These are phyloP conservation scores for Drosophila cracens DNA, from an alignment of 2,888 invertebrate genomes.

Conservation along the genomic window DNA sequence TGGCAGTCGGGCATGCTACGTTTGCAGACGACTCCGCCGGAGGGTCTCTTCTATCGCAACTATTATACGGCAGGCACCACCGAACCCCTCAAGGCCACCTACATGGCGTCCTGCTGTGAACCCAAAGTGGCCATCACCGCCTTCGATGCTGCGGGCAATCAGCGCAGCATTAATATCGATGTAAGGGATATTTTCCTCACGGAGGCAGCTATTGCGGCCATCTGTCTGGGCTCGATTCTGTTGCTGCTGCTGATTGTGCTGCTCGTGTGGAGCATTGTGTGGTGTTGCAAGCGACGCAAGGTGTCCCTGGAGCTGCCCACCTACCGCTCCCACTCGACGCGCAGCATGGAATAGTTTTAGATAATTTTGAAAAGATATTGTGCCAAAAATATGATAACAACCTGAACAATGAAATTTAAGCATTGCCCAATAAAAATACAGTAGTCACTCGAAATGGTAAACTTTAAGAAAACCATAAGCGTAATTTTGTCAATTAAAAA, in stretches of 20 bases:
- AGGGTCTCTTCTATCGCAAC: constrained; percentile 87
- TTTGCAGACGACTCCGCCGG: constrained; percentile 86
- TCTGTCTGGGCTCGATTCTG: constrained; percentile 89
- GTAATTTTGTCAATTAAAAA: neutral
- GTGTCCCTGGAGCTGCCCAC: constrained; percentile 87
- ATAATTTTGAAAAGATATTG: constrained; percentile 1
- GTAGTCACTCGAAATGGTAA: neutral
- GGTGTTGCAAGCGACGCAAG: constrained; percentile 87
- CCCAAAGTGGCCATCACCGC: constrained; percentile 89
- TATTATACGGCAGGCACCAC: constrained; percentile 89
- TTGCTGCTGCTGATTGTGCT: constrained; percentile 87
- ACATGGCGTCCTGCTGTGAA: constrained; percentile 90
- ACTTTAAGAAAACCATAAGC: neutral
- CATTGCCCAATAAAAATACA: constrained; percentile 27
- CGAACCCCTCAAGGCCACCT: constrained; percentile 88
- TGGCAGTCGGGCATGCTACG: constrained; percentile 88
- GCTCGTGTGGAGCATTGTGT: constrained; percentile 87
- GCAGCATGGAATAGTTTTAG: constrained; percentile 77
- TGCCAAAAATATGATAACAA: constrained; percentile 37
- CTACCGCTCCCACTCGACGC: constrained; percentile 85
- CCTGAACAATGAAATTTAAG: constrained; percentile 12
- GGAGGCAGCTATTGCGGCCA: constrained; percentile 88
- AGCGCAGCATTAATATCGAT: constrained; percentile 88
- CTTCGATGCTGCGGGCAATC: constrained; percentile 89
- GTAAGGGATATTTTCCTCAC: constrained; percentile 85